phyloP scores from a whole-genome alignment of 2,113 vertebrate genomes.

The Engraulis encrasicolus region DNA sequence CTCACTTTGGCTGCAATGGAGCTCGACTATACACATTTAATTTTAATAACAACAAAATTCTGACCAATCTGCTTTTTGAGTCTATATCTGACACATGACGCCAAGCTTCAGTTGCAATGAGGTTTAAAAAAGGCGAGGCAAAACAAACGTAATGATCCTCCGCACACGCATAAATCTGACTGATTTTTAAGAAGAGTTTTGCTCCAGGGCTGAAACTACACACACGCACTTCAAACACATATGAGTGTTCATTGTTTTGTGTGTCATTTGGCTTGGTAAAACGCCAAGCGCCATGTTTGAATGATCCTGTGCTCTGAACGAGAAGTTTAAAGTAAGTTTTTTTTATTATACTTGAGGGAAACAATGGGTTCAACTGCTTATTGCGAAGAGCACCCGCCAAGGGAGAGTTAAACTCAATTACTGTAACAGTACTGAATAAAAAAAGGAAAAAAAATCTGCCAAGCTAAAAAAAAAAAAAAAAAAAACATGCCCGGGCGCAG shows the following conservation, averaged over 20 bases:
- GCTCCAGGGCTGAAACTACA: constrained; percentile 73
- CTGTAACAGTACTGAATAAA: constrained; percentile 93
- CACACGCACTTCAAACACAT: constrained; percentile 70
- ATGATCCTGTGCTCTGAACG: constrained; percentile 93
- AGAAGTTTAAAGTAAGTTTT: constrained; percentile 91
- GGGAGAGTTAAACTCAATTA: constrained; percentile 99
- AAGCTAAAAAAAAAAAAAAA: too few species aligned
- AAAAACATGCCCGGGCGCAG: constrained; percentile 86
- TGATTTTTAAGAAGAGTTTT: constrained; percentile 66
- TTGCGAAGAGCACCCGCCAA: constrained; percentile 96
- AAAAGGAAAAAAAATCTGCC: constrained; percentile 72
- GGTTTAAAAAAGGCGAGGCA: constrained; percentile 42
- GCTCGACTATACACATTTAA: constrained; percentile 64
- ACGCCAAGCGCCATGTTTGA: constrained; percentile 84
- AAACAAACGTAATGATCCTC: constrained; percentile 66
- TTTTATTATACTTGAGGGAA: constrained; percentile 98
- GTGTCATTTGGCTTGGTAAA: constrained; percentile 91
- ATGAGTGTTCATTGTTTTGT: constrained; percentile 80
- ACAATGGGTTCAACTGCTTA: constrained; percentile 99
- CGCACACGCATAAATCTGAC: constrained; percentile 71
- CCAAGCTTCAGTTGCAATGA: constrained; percentile 26
- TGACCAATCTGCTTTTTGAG: constrained; percentile 66
- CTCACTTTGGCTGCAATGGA: constrained; percentile 43
- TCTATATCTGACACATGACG: constrained; percentile 35
- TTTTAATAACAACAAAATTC: constrained; percentile 69